Conservation (phyloP, 64 coral and sea anemone species). For the Montipora capricornis region DNA sequence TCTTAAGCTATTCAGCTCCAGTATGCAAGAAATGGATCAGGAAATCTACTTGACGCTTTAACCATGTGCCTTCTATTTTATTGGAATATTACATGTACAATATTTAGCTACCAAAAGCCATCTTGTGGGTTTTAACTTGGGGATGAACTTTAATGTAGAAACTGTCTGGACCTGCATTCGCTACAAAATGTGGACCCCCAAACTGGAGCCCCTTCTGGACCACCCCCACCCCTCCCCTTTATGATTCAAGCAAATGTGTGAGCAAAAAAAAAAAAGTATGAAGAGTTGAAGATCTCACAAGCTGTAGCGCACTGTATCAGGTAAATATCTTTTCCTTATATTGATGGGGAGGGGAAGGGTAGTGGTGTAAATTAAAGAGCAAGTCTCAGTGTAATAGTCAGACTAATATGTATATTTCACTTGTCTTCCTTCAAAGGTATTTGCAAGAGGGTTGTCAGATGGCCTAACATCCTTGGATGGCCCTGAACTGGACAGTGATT, state of each 20-base stretch:
- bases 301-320: too few species aligned
- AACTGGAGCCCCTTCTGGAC: too few species aligned
- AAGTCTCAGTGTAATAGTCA: neutral
- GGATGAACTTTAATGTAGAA: neutral
- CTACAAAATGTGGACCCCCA: too few species aligned
- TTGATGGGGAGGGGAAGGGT: too few species aligned
- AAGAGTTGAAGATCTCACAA: too few species aligned
- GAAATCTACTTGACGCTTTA: neutral
- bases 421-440: neutral
- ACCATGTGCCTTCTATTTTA: neutral
- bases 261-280: too few species aligned
- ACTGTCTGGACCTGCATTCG: neutral
- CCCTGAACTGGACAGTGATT: constrained; percentile 21
- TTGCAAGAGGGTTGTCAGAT: neutral
- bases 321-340: too few species aligned
- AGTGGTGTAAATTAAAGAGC: neutral
- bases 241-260: too few species aligned
- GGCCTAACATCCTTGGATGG: neutral
- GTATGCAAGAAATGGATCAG: neutral
- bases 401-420: neutral
- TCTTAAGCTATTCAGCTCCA: neutral
- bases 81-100: neutral
- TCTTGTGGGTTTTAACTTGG: neutral
- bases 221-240: too few species aligned
- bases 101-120: neutral